Evolutionary conservation across 2,888 invertebrate species (phyloP).

Genomic region (Ceraclea dissimilis): DNA sequence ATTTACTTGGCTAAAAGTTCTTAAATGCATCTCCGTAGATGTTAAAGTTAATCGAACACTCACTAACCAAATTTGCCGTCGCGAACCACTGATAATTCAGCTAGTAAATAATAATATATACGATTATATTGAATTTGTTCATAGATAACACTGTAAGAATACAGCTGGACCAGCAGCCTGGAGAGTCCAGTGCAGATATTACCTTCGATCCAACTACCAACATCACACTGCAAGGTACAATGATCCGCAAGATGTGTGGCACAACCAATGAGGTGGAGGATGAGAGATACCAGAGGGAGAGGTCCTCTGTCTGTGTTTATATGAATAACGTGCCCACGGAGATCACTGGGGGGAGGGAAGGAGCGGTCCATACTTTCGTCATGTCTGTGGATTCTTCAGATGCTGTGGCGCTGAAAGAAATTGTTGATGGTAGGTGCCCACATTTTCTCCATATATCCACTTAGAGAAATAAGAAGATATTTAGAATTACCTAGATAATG

Average conservation of each 20-base stretch:
- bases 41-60: too few species aligned
- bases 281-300: conserved; percentile 18
- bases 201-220: conserved; percentile 21
- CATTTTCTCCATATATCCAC: too few species aligned
- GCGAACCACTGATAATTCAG: too few species aligned
- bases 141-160: neutral
- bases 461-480: too few species aligned
- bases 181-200: conserved; percentile 25
- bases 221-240: neutral
- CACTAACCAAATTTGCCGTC: too few species aligned
- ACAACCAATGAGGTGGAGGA: conserved; percentile 20
- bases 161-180: conserved; percentile 8
- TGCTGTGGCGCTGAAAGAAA: conserved; percentile 33
- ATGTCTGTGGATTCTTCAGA: conserved; percentile 32
- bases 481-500: too few species aligned
- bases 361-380: conserved; percentile 27
- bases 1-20: too few species aligned
- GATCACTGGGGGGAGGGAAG: neutral
- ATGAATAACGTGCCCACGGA: conserved; percentile 17
- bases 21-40: too few species aligned
- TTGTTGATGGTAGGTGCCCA: conserved; percentile 30
- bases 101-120: too few species aligned
- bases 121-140: neutral
- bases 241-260: conserved; percentile 16
- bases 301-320: conserved; percentile 19